A percentile compares a stretch with the other conserved stretches of the same genome.
These are phyloP conservation scores for Varecia variegata DNA, from an alignment of 2,797 vertebrate species.

Conservation along the genomic window DNA sequence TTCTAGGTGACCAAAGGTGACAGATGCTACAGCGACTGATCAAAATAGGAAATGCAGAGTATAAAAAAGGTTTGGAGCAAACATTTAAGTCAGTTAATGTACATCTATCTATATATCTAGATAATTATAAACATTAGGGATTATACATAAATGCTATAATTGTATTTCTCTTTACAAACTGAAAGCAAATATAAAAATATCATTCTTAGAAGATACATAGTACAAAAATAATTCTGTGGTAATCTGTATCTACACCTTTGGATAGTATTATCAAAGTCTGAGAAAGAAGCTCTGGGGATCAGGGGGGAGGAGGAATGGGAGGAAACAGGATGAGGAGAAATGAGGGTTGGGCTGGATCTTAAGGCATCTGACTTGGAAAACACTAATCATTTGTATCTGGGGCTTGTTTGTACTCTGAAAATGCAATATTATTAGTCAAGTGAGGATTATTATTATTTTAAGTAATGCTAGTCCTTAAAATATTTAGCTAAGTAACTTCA, in stretches of 20 bases:
- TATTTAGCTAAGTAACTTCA: neutral
- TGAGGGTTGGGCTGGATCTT: neutral
- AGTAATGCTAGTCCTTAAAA: neutral
- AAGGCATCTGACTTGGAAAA: neutral
- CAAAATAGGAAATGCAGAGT: neutral
- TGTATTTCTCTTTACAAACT: neutral
- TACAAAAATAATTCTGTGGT: neutral
- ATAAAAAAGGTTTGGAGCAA: neutral
- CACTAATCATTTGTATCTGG: neutral
- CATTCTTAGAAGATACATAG: neutral
- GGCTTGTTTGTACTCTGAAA: neutral
- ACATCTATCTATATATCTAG: neutral
- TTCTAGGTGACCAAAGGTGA: neutral
- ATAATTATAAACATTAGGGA: neutral
- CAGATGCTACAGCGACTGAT: neutral
- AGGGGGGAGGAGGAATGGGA: neutral
- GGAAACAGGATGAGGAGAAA: neutral
- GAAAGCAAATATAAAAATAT: conserved; percentile 26
- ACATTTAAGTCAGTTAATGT: neutral
- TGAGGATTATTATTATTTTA: neutral
- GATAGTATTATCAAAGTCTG: neutral
- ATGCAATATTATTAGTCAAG: conserved; percentile 1
- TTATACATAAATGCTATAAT: neutral
- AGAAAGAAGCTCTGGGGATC: conserved; percentile 8
- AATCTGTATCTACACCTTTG: neutral